phyloP scores from a whole-genome alignment of 2,888 invertebrate species.

The Camptogramma bilineatum region DNA sequence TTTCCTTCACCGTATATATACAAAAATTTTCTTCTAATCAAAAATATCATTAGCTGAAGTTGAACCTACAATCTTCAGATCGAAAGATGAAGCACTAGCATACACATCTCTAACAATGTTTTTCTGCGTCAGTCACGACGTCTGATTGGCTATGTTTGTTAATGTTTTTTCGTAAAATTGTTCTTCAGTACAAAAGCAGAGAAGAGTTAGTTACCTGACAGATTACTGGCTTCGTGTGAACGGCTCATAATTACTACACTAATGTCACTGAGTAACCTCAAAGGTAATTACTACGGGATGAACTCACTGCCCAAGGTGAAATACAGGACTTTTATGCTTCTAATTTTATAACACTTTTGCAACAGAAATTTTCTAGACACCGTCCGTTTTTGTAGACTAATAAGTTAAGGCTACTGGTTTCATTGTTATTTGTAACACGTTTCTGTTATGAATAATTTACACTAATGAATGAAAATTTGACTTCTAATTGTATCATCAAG shows the following conservation, averaged over 20 bases:
- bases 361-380: not conserved
- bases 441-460: too few relatives aligned
- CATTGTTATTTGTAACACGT: not conserved
- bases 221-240: conserved; percentile 15
- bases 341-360: not conserved
- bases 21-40: too few relatives aligned
- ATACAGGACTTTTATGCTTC: conserved; percentile 17
- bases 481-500: too few relatives aligned
- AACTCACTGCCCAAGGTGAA: conserved; percentile 24
- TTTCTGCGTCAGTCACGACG: too few relatives aligned
- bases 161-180: too few relatives aligned
- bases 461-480: too few relatives aligned
- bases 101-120: too few relatives aligned
- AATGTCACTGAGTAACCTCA: conserved; percentile 21
- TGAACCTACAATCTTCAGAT: too few relatives aligned
- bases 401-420: not conserved
- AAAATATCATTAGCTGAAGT: too few relatives aligned
- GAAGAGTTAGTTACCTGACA: not conserved
- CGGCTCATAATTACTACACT: conserved; percentile 21
- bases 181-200: not conserved
- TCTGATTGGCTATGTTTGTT: not conserved
- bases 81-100: too few relatives aligned
- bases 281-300: conserved; percentile 24
- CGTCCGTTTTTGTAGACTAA: not conserved
- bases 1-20: too few relatives aligned